These are phyloP conservation scores for Terrapene triunguis DNA, from an alignment of 2,113 vertebrate species.

Conservation along the genomic window DNA sequence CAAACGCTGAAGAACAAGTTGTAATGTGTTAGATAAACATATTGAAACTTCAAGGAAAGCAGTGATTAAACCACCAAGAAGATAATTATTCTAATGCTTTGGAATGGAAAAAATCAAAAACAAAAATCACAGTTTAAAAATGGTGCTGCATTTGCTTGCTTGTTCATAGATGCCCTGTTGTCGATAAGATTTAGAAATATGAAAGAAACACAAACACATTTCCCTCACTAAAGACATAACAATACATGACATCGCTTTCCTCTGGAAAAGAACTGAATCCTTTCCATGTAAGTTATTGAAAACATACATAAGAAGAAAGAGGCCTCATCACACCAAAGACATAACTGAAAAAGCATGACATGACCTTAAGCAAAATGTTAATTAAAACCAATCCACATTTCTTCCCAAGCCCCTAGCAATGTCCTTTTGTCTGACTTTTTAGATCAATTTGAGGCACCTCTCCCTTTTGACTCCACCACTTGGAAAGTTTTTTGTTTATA, in stretches of 20 bases:
- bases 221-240: background rate
- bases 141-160: background rate
- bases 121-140: background rate
- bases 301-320: constrained; percentile 25
- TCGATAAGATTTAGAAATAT: background rate
- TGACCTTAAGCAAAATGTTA: constrained; percentile 71
- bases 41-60: background rate
- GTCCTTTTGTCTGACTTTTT: constrained; percentile 33
- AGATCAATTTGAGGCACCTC: constrained; percentile 49
- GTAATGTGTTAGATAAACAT: background rate
- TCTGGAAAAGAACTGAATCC: constrained; percentile 7
- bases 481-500: constrained; percentile 46
- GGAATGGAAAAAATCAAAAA: background rate
- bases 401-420: constrained; percentile 37
- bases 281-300: constrained; percentile 45
- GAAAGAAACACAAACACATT: background rate
- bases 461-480: constrained; percentile 22
- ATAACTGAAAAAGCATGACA: constrained; percentile 73
- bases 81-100: background rate
- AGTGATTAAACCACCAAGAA: background rate
- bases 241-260: background rate
- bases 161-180: background rate
- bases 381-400: constrained; percentile 69
- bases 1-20: background rate
- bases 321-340: constrained; percentile 46